phyloP scores from a whole-genome alignment of 2,797 vertebrate genomes.

The Setipinna tenuifilis region DNA sequence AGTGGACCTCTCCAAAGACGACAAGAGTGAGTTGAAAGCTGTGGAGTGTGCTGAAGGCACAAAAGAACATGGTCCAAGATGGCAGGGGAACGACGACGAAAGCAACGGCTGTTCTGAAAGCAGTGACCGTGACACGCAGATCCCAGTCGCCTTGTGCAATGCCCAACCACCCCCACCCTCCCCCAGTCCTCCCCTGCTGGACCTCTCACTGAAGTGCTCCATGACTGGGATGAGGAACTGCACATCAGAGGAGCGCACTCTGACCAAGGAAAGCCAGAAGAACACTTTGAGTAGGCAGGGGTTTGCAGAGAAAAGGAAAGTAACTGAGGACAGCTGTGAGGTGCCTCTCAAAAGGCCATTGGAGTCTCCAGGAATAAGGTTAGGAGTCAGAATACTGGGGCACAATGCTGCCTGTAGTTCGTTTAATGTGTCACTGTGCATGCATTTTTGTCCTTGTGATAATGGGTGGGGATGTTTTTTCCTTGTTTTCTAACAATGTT shows the following conservation, averaged over 20 bases:
- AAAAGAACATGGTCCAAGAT: slow-evolving; percentile 37
- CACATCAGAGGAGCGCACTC: slow-evolving; percentile 21
- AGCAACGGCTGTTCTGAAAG: slow-evolving; percentile 37
- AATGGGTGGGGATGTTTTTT: not conserved
- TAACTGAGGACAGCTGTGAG: slow-evolving; percentile 57
- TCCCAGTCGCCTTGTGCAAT: slow-evolving; percentile 34
- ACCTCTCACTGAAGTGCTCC: not conserved
- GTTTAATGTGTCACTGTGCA: not conserved
- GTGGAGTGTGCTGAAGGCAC: slow-evolving; percentile 41
- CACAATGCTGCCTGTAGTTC: not conserved
- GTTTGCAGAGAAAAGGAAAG: slow-evolving; percentile 68
- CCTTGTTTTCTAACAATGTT: not conserved
- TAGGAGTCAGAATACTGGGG: slow-evolving; percentile 42
- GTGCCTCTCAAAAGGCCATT: slow-evolving; percentile 57
- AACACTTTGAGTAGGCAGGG: slow-evolving; percentile 51
- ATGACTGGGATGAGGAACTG: not conserved
- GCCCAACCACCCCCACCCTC: not conserved
- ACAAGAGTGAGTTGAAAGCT: slow-evolving; percentile 8
- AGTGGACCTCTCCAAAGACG: slow-evolving; percentile 23
- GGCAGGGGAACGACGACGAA: slow-evolving; percentile 48
- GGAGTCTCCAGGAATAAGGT: slow-evolving; percentile 58
- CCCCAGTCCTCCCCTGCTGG: not conserved
- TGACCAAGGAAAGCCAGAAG: slow-evolving; percentile 49
- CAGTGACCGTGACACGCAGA: slow-evolving; percentile 25
- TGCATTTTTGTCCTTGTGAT: not conserved